A percentile compares a stretch with the other conserved stretches of the same genome.
phyloP scores from a whole-genome alignment of 2,797 vertebrate genomes.

The Megalops cyprinoides region DNA sequence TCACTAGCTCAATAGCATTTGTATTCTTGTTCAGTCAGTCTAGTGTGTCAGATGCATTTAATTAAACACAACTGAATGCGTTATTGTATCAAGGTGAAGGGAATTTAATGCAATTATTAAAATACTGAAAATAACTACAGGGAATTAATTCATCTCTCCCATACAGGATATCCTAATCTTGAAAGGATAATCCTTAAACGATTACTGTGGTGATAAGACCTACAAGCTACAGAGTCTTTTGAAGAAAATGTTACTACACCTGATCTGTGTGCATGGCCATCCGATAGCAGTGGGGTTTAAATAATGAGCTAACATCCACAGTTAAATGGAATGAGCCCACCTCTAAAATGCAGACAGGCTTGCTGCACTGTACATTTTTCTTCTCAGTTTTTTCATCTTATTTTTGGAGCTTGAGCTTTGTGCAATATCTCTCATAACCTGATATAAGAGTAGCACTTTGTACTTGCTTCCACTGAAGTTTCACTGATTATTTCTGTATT shows the following conservation, averaged over 20 bases:
- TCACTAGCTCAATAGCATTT: not conserved
- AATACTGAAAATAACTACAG: too few relatives aligned
- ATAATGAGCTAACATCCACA: not conserved
- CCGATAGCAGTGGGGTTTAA: not conserved
- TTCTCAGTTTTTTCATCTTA: not conserved
- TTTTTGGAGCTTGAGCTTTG: not conserved
- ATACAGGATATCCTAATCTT: not conserved
- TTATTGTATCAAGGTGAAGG: not conserved
- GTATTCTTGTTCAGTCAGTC: not conserved
- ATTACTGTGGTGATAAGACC: not conserved
- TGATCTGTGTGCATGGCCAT: not conserved
- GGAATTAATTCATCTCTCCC: not conserved
- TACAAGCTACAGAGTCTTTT: not conserved
- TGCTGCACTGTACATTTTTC: not conserved
- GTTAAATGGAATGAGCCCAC: not conserved
- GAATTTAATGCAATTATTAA: too few relatives aligned
- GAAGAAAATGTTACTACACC: not conserved
- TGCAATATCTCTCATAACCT: not conserved
- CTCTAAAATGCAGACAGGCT: not conserved
- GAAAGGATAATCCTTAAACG: too few relatives aligned
- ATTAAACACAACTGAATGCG: not conserved
- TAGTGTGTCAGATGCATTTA: not conserved
- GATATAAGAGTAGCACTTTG: not conserved
- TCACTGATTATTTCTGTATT: constrained; percentile 4
- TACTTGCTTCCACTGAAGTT: not conserved